Evolutionary conservation across 1,140 invertebrate species (phyloP).

Genomic region (Drosophila hydei): DNA sequence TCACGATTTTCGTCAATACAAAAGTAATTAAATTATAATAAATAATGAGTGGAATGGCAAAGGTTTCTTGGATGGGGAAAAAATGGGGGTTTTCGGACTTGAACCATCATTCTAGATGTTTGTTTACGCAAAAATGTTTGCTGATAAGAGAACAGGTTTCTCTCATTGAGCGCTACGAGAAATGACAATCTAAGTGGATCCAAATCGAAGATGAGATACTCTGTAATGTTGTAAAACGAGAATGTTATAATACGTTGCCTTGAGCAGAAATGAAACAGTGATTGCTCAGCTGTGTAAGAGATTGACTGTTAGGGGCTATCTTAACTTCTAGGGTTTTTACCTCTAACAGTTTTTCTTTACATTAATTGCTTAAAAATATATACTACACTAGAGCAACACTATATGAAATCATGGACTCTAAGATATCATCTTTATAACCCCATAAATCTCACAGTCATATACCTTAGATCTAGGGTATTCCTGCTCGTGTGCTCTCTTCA

Average conservation of each 20-base stretch:
- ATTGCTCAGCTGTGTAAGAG: too few species aligned
- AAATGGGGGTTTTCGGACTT: neutral
- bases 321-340: too few species aligned
- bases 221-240: too few species aligned
- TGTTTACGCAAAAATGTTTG: slow-evolving; percentile 4
- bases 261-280: too few species aligned
- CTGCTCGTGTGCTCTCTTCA: neutral
- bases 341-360: too few species aligned
- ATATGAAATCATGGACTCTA: too few species aligned
- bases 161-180: neutral
- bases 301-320: too few species aligned
- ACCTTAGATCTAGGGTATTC: neutral
- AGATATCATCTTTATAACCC: neutral
- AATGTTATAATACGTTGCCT: too few species aligned
- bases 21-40: neutral
- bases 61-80: neutral
- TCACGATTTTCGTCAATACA: slow-evolving; percentile 7
- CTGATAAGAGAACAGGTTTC: slow-evolving; percentile 34
- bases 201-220: too few species aligned
- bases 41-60: neutral
- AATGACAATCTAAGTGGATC: too few species aligned
- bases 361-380: too few species aligned
- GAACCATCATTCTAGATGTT: slow-evolving; percentile 5
- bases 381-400: too few species aligned
- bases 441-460: neutral